phyloP scores from a whole-genome alignment of 1,140 invertebrate species.

The Tetraneura akinire region DNA sequence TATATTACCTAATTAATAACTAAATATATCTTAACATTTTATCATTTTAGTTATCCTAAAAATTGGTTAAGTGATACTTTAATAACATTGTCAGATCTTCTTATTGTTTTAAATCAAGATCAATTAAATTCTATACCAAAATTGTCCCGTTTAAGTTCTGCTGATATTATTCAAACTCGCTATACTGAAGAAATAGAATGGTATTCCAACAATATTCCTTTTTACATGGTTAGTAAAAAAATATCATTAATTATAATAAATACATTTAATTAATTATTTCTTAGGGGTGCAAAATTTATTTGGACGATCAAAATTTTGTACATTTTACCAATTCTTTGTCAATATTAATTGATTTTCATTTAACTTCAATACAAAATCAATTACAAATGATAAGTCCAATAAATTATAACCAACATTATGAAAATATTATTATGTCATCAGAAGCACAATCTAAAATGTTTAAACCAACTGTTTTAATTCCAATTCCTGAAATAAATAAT shows the following conservation, averaged over 20 bases:
- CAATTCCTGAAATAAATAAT: not conserved
- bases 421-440: conserved; percentile 7
- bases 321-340: conserved; percentile 37
- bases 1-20: no score
- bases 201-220: conserved; percentile 17
- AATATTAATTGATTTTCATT: conserved; percentile 2
- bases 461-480: conserved; percentile 26
- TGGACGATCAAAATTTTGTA: not conserved
- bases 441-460: not conserved
- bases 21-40: not conserved
- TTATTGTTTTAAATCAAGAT: conserved; percentile 34
- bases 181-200: conserved; percentile 34
- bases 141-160: conserved; percentile 32
- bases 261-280: not conserved
- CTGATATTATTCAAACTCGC: conserved; percentile 24
- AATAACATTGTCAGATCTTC: conserved; percentile 24
- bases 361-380: conserved; percentile 34
- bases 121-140: conserved; percentile 38
- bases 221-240: conserved; percentile 19
- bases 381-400: conserved; percentile 41
- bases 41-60: conserved; percentile 13
- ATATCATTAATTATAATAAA: not conserved
- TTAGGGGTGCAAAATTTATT: conserved; percentile 12
- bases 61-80: conserved; percentile 31
- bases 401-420: not conserved